Conservation (phyloP, 2,888 invertebrate species). For the Pyrocoelia pectoralis region DNA sequence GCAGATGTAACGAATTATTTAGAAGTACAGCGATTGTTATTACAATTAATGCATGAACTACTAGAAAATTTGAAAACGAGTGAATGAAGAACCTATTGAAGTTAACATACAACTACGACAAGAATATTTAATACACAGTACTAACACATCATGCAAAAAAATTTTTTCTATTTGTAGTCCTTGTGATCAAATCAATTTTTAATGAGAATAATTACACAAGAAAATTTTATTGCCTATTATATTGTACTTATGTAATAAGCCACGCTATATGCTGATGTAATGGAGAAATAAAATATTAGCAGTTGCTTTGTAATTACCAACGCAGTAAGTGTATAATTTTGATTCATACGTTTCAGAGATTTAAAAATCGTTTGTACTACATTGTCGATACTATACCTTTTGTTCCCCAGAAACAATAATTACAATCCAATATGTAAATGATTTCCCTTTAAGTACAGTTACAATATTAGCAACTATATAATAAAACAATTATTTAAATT, state of each 20-base stretch:
- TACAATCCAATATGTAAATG: slow-evolving; percentile 11
- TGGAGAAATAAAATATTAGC: not conserved
- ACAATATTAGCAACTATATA: slow-evolving; percentile 5
- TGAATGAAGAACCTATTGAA: no score
- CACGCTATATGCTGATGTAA: not conserved
- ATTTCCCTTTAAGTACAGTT: slow-evolving; percentile 7
- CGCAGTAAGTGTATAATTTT: slow-evolving; percentile 6
- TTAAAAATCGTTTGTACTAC: not conserved
- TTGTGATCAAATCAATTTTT: not conserved
- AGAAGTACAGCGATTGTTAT: no score
- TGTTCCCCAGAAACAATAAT: not conserved
- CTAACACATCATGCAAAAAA: no score
- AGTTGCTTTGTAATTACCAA: not conserved
- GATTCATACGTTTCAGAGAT: slow-evolving; percentile 2
- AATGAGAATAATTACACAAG: not conserved
- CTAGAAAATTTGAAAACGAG: no score
- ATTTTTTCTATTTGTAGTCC: not conserved
- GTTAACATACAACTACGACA: no score
- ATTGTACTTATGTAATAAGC: not conserved
- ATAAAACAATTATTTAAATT: slow-evolving; percentile 5
- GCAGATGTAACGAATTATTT: no score
- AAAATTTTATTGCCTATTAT: not conserved
- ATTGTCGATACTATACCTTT: not conserved
- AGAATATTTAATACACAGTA: no score
- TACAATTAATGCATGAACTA: no score